Evolutionary conservation across 92 coral and sea anemone species (phyloP).

Genomic region (Zoanthus sociatus): DNA sequence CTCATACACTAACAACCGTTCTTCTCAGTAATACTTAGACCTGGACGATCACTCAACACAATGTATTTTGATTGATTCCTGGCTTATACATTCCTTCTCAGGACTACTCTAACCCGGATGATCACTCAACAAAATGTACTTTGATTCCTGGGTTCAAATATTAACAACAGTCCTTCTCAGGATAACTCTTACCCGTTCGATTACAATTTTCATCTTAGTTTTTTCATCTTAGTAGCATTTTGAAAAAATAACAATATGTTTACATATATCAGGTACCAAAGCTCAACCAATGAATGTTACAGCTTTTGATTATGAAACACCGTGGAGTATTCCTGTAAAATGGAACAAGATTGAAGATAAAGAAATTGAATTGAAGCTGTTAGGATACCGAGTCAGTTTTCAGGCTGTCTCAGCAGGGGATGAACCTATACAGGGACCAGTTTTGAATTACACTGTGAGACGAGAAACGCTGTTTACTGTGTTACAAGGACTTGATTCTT

Average conservation of each 20-base stretch:
- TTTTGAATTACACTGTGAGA: slow-evolving; percentile 65
- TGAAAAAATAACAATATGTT: neutral
- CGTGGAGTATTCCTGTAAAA: slow-evolving; percentile 57
- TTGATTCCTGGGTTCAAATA: no score
- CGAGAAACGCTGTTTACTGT: slow-evolving; percentile 35
- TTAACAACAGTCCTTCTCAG: no score
- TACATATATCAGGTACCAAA: slow-evolving; percentile 55
- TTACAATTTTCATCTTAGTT: neutral
- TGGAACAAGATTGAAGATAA: slow-evolving; percentile 75
- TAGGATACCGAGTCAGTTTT: slow-evolving; percentile 78
- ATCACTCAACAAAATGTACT: no score
- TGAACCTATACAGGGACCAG: slow-evolving; percentile 46
- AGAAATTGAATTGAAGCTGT: slow-evolving; percentile 45
- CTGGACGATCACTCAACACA: no score
- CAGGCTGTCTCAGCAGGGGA: slow-evolving; percentile 68
- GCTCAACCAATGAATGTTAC: slow-evolving; percentile 68
- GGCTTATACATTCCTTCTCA: no score
- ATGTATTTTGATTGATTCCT: no score
- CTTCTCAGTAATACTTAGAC: no score
- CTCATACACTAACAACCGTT: no score
- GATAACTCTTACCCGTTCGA: no score
- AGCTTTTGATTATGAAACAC: slow-evolving; percentile 64
- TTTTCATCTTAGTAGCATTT: neutral
- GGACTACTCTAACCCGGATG: no score
- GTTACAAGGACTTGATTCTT: slow-evolving; percentile 57